phyloP scores from a whole-genome alignment of 64 coral and sea anemone genomes.

The Orbicella faveolata region DNA sequence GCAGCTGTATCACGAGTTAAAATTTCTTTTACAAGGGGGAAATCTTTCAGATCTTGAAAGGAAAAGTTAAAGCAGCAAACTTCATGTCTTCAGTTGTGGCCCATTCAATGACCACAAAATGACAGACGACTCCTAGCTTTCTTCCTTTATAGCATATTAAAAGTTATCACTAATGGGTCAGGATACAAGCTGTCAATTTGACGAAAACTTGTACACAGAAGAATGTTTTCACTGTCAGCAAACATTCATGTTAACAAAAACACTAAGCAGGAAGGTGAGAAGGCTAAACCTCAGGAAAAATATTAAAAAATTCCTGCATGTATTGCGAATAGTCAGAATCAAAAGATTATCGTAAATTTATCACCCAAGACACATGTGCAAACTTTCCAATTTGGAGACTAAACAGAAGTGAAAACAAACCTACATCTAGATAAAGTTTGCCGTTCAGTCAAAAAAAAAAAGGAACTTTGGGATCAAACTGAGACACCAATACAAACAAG shows the following conservation, averaged over 20 bases:
- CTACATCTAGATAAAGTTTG: no score
- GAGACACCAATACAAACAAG: no score
- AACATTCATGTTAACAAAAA: neutral
- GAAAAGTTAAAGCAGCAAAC: neutral
- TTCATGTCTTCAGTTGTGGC: neutral
- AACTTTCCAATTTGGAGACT: no score
- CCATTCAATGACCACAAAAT: neutral
- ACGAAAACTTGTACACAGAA: neutral
- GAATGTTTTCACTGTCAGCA: slow-evolving; percentile 30
- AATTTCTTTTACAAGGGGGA: neutral
- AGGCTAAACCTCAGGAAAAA: neutral
- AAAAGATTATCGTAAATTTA: no score
- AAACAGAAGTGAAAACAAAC: no score
- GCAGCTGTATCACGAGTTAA: neutral
- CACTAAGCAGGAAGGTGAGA: neutral
- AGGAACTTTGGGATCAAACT: no score
- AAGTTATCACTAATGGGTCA: slow-evolving; percentile 25
- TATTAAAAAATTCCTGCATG: neutral
- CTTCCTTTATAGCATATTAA: neutral
- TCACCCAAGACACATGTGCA: no score
- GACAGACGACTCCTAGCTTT: neutral
- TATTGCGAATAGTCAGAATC: no score
- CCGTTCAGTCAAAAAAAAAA: no score
- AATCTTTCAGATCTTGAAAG: neutral
- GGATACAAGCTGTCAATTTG: neutral